Evolutionary conservation across 2,797 vertebrate genomes (phyloP).

Genomic region (Oreochromis grahami): DNA sequence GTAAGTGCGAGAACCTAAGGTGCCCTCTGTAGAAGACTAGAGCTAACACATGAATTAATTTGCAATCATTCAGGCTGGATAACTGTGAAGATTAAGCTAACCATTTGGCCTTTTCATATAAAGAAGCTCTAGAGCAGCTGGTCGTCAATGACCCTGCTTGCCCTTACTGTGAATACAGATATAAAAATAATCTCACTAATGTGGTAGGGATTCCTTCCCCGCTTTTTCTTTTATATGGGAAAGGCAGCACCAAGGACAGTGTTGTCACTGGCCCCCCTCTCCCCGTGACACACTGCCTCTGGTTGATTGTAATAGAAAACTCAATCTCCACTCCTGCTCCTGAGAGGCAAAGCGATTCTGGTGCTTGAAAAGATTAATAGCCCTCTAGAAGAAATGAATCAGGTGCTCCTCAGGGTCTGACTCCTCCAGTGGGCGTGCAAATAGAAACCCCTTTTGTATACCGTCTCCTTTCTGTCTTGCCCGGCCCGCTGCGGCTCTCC

Average conservation of each 20-base stretch:
- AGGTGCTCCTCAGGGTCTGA: constrained; percentile 68
- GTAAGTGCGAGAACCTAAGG: not conserved
- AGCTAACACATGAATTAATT: not conserved
- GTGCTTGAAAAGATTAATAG: constrained; percentile 80
- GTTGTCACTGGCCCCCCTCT: constrained; percentile 8
- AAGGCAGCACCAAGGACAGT: constrained; percentile 55
- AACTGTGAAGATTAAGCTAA: not conserved
- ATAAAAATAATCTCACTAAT: not conserved
- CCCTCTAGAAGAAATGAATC: constrained; percentile 79
- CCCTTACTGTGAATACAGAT: not conserved
- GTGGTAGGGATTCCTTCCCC: not conserved
- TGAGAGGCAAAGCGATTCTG: constrained; percentile 76
- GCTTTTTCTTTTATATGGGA: constrained; percentile 23
- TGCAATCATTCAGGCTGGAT: not conserved
- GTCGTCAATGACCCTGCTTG: not conserved
- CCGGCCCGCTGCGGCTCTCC: not conserved
- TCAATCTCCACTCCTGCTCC: constrained; percentile 71
- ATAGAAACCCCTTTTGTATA: constrained; percentile 63
- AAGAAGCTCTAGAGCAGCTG: not conserved
- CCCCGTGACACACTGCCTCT: constrained; percentile 17
- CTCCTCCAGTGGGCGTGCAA: constrained; percentile 58
- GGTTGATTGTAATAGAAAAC: constrained; percentile 75
- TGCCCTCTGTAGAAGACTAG: not conserved
- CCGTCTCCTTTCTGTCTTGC: constrained; percentile 21
- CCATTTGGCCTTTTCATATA: not conserved